Base-by-base conservation (phyloP, 2,797 vertebrate species). In the Sciaenops ocellatus region DNA sequence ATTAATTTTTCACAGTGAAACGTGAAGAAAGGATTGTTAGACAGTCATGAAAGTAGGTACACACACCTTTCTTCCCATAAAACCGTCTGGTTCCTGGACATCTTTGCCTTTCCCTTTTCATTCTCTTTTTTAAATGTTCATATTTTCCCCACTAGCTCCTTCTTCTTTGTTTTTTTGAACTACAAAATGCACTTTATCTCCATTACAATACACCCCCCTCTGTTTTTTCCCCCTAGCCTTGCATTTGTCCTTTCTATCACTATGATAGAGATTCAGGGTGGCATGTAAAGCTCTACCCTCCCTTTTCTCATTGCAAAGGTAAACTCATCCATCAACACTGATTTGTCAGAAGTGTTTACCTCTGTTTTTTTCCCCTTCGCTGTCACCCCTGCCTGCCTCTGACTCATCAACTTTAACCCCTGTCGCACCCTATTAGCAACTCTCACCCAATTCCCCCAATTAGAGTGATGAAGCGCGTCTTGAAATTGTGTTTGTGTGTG, bases 311-410 rank as follows among this genome's bases (percentile, higher is more conserved):
- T 69, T 73, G 71, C 56, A 78, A 67, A 86, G 81, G 83, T 83
- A 89, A 93, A 87, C 76, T 83, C 85, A 90, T 92, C 87, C 77
- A 93, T 94, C 91, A 93, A 54, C 54, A 46, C 64, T 81, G 83
- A 88, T 94, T 87, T 89, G 90, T 89, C 85, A 91, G 17, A 77
- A 73, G 82, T 78, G 79, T 87, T 93, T 91, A 89, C 79, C 79
- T 76, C 69, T n/a, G 71, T 51, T 80, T 86, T 83, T 80, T 38
- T 34, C 28, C 5, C 56, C 72, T 80, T 66, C 24, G 68, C 82
- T 62, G 69, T 85, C 80, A 85, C 85, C 83, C 85, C 67, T 22
- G 64, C 50, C 71, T 62, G 50, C 54, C 42, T 70, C 79, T 67
- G 83, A 85, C 74, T 81, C 70, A 74, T 87, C 85, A 82, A 80